Evolutionary conservation across 2,888 invertebrate species (phyloP).

Genomic region (Dasypogon diadema): DNA sequence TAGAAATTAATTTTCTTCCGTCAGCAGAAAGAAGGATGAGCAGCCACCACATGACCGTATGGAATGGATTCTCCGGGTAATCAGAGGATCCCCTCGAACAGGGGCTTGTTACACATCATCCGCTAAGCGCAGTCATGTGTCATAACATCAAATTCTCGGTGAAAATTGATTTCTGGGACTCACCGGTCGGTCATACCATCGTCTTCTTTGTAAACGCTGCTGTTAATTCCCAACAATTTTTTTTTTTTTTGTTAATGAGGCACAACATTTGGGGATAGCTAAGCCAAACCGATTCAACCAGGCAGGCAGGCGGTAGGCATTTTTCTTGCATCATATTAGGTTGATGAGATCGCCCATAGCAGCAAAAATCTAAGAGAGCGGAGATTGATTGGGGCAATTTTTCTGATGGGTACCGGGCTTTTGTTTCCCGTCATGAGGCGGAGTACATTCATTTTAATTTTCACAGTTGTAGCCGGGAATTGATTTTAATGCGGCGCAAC

Average conservation of each 20-base stretch:
- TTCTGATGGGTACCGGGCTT: constrained; percentile 35
- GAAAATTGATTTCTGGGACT: constrained; percentile 49
- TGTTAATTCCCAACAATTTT: not conserved
- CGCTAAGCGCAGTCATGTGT: constrained; percentile 31
- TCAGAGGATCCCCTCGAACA: constrained; percentile 44
- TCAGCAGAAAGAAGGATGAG: constrained; percentile 2
- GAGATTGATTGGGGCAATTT: constrained; percentile 50
- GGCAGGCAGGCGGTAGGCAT: not conserved
- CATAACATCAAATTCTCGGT: constrained; percentile 39
- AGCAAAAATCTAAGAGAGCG: not conserved
- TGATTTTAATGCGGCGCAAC: constrained; percentile 44
- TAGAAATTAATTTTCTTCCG: constrained; percentile 37
- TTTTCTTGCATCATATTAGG: constrained; percentile 11
- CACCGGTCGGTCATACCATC: not conserved
- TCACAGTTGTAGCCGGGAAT: constrained; percentile 48
- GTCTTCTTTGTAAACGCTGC: constrained; percentile 11
- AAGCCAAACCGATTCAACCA: not conserved
- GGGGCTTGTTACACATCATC: constrained; percentile 49
- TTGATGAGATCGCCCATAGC: constrained; percentile 21
- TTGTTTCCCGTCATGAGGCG: constrained; percentile 43
- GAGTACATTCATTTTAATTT: constrained; percentile 46
- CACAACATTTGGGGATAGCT: constrained; percentile 38
- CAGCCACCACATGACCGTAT: constrained; percentile 53
- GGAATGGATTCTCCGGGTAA: constrained; percentile 54
- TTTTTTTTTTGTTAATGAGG: constrained; percentile 47